Evolutionary conservation across 1,140 invertebrate genomes (phyloP).

Genomic region (Drosophila lacertosa): DNA sequence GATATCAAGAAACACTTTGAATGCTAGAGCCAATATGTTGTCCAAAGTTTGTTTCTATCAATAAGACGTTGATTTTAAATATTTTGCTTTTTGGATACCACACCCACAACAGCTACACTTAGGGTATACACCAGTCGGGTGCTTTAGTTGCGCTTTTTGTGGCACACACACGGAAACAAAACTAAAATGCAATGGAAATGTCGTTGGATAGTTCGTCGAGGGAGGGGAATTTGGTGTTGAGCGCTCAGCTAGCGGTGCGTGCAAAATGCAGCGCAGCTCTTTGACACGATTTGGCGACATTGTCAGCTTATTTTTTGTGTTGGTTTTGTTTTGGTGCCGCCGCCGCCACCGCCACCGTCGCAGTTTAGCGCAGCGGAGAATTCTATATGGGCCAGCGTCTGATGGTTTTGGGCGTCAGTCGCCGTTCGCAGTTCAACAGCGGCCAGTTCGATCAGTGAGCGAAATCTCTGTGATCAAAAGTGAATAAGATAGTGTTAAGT

Average conservation of each 20-base stretch:
- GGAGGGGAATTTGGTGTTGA: background rate
- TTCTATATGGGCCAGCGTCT: slow-evolving; percentile 69
- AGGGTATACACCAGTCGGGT: background rate
- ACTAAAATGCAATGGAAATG: slow-evolving; percentile 11
- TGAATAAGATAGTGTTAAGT: background rate
- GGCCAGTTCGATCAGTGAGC: slow-evolving; percentile 29
- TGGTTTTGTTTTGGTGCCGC: background rate
- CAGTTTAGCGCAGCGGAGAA: too few species aligned
- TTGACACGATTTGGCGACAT: slow-evolving; percentile 64
- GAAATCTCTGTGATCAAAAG: background rate
- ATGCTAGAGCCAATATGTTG: too few species aligned
- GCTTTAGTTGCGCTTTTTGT: slow-evolving; percentile 13
- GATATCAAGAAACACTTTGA: too few species aligned
- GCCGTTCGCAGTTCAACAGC: slow-evolving; percentile 47
- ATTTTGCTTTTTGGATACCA: too few species aligned
- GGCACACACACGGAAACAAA: slow-evolving; percentile 70
- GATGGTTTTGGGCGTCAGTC: slow-evolving; percentile 51
- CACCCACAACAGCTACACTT: too few species aligned
- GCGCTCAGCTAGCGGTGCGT: slow-evolving; percentile 49
- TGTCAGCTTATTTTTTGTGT: slow-evolving; percentile 37
- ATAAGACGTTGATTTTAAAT: too few species aligned
- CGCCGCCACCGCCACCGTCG: too few species aligned
- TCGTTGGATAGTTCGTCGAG: slow-evolving; percentile 1
- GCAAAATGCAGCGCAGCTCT: slow-evolving; percentile 52
- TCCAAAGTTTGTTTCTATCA: too few species aligned